phyloP scores from a whole-genome alignment of 2,113 vertebrate genomes.

The Rhegmatorhina hoffmannsi region DNA sequence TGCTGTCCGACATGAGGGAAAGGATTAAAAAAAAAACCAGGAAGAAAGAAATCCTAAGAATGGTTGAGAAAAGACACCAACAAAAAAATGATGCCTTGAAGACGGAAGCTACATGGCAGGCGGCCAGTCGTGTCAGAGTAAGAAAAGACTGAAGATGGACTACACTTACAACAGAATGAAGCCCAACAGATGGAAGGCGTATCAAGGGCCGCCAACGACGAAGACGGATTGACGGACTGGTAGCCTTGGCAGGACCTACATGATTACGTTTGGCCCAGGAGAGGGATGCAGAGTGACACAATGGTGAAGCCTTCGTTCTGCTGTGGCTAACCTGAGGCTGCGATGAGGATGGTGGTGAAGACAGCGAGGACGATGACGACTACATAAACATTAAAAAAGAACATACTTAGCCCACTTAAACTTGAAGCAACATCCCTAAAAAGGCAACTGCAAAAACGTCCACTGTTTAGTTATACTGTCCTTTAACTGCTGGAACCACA shows the following conservation, averaged over 20 bases:
- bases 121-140: slow-evolving; percentile 60
- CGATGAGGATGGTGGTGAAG: slow-evolving; percentile 81
- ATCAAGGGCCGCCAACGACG: slow-evolving; percentile 83
- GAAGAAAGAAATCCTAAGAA: slow-evolving; percentile 54
- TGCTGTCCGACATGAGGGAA: slow-evolving; percentile 41
- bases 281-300: slow-evolving; percentile 82
- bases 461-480: not conserved
- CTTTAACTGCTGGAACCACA: slow-evolving; percentile 2
- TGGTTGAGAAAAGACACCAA: slow-evolving; percentile 64
- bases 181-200: slow-evolving; percentile 80
- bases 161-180: slow-evolving; percentile 84
- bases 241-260: slow-evolving; percentile 81
- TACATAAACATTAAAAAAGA: slow-evolving; percentile 82
- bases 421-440: slow-evolving; percentile 55
- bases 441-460: slow-evolving; percentile 67
- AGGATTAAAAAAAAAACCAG: not conserved
- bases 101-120: slow-evolving; percentile 36
- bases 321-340: slow-evolving; percentile 83
- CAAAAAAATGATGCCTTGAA: slow-evolving; percentile 54
- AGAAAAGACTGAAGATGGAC: slow-evolving; percentile 79
- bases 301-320: slow-evolving; percentile 81
- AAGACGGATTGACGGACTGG: slow-evolving; percentile 80
- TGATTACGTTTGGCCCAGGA: slow-evolving; percentile 82
- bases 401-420: slow-evolving; percentile 76
- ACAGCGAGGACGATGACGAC: slow-evolving; percentile 75